phyloP scores from a whole-genome alignment of 2,888 invertebrate species.

The Drosophila maculinotata region DNA sequence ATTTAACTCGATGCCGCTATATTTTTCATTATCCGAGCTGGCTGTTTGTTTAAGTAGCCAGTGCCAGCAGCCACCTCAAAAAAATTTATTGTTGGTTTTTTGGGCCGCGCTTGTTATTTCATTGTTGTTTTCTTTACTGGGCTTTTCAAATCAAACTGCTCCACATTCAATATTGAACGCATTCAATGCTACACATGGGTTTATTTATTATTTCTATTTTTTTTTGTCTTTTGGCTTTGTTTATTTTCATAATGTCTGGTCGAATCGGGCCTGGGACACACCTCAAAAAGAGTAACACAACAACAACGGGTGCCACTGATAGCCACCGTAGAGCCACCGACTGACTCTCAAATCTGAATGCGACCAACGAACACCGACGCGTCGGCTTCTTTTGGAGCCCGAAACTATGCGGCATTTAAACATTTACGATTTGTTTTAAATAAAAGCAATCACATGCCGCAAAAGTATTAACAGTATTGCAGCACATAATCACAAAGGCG shows the following conservation, averaged over 20 bases:
- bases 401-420: slow-evolving; percentile 74
- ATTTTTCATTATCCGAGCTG: slow-evolving; percentile 68
- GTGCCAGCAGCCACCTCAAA: slow-evolving; percentile 44
- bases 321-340: slow-evolving; percentile 65
- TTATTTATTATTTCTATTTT: slow-evolving; percentile 32
- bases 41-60: slow-evolving; percentile 78
- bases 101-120: slow-evolving; percentile 65
- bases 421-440: slow-evolving; percentile 75
- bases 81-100: slow-evolving; percentile 67
- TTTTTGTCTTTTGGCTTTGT: slow-evolving; percentile 40
- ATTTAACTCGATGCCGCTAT: slow-evolving; percentile 71
- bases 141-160: slow-evolving; percentile 75
- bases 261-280: slow-evolving; percentile 59
- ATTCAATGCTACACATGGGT: slow-evolving; percentile 59
- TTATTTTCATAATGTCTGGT: slow-evolving; percentile 71
- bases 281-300: slow-evolving; percentile 56
- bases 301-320: slow-evolving; percentile 68
- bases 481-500: slow-evolving; percentile 65
- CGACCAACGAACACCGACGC: slow-evolving; percentile 16
- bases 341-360: slow-evolving; percentile 28
- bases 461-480: slow-evolving; percentile 54
- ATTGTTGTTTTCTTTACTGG: slow-evolving; percentile 74
- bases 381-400: slow-evolving; percentile 55
- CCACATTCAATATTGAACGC: slow-evolving; percentile 77
- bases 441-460: slow-evolving; percentile 66